A percentile compares a stretch with the other conserved stretches of the same genome.
These are phyloP conservation scores for Sterrhoptilus dennistouni DNA, from an alignment of 2,113 vertebrate genomes.

Conservation along the genomic window DNA sequence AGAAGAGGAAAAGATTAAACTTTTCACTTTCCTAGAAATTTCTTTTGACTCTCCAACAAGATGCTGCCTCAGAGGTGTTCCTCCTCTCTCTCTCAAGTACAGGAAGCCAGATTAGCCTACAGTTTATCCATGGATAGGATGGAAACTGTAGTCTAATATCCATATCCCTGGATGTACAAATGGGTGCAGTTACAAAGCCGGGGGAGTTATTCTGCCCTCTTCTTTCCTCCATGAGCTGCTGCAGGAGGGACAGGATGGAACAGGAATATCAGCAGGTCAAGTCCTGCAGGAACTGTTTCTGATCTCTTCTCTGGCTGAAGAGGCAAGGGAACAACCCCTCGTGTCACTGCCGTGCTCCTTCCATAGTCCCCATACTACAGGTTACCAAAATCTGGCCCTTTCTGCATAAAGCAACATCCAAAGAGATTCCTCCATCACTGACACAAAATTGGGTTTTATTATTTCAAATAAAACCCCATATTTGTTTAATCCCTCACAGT, in stretches of 20 bases:
- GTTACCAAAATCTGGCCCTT: background rate
- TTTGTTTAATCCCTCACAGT: background rate
- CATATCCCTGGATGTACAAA: background rate
- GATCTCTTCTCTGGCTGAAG: background rate
- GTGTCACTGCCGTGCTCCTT: background rate
- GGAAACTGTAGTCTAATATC: too few species aligned
- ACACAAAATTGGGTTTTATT: background rate
- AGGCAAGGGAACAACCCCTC: accelerated
- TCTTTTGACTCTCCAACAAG: background rate
- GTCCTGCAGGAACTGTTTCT: background rate
- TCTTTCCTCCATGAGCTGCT: background rate
- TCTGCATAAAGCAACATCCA: background rate
- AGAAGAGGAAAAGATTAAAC: background rate
- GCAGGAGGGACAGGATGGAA: background rate
- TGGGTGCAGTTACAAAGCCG: background rate
- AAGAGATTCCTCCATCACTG: background rate
- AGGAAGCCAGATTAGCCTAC: background rate
- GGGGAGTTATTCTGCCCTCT: background rate
- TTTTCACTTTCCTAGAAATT: background rate
- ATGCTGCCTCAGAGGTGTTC: background rate
- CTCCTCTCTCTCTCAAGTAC: background rate
- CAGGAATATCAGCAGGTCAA: accelerated
- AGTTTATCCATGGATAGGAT: background rate
- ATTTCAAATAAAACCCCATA: background rate
- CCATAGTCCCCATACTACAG: background rate